These are phyloP conservation scores for Eulemur albifrons DNA, from an alignment of 2,797 vertebrate species.

Conservation along the genomic window DNA sequence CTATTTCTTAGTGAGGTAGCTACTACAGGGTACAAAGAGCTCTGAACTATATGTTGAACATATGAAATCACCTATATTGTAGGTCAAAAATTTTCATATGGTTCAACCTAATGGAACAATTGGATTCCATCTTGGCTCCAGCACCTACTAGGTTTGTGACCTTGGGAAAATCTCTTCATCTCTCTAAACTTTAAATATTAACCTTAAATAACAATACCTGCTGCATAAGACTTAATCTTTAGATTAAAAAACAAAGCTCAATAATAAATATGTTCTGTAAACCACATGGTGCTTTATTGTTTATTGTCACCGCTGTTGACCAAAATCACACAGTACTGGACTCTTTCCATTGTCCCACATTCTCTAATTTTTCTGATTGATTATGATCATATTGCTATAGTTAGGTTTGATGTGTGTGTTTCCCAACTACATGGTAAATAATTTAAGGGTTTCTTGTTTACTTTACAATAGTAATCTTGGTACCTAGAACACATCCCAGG, in stretches of 20 bases:
- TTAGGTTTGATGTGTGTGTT: neutral
- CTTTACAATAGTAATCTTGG: neutral
- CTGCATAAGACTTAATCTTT: neutral
- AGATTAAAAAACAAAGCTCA: conserved; percentile 8
- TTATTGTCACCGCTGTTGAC: neutral
- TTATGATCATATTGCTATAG: neutral
- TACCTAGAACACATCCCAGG: neutral
- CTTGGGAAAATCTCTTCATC: neutral
- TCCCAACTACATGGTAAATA: neutral
- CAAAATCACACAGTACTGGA: neutral
- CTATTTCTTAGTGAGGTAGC: neutral
- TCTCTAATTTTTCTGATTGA: neutral
- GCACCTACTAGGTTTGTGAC: neutral
- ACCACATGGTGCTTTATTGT: neutral
- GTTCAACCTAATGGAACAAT: neutral
- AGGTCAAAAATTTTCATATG: neutral
- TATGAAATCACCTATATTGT: neutral
- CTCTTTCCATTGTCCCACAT: neutral
- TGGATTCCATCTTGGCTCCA: neutral
- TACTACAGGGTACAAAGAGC: neutral
- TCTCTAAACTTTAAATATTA: conserved; percentile 37
- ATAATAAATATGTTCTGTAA: neutral
- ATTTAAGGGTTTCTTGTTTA: neutral
- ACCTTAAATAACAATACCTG: conserved; percentile 31
- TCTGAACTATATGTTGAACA: conserved; percentile 10